Evolutionary conservation across 2,797 vertebrate genomes (phyloP).

Genomic region (Enoplosus armatus): DNA sequence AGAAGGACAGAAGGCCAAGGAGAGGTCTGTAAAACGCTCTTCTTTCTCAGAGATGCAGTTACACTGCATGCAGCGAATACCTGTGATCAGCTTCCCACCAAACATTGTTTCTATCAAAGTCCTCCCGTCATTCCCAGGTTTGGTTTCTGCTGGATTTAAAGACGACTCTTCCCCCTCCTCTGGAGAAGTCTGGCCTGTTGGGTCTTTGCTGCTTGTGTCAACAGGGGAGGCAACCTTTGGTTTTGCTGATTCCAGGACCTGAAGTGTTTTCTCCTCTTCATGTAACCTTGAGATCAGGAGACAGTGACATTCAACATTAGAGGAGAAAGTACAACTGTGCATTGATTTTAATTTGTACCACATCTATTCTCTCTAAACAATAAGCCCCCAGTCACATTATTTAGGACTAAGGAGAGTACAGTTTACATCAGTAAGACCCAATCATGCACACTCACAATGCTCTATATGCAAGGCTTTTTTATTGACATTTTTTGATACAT

Average conservation of each 20-base stretch:
- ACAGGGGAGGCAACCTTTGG: constrained; percentile 55
- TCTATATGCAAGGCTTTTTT: neutral
- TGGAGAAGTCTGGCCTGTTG: constrained; percentile 53
- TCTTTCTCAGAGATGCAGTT: constrained; percentile 94
- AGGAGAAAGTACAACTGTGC: neutral
- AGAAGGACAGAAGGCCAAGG: constrained; percentile 95
- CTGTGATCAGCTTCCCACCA: constrained; percentile 93
- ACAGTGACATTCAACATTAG: constrained; percentile 21
- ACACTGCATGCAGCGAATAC: constrained; percentile 94
- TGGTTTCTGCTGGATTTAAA: constrained; percentile 42
- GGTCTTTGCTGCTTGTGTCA: constrained; percentile 48
- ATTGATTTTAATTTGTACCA: neutral
- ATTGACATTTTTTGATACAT: neutral
- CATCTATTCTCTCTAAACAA: neutral
- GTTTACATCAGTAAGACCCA: neutral
- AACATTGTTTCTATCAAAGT: constrained; percentile 97
- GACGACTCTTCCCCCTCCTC: constrained; percentile 62
- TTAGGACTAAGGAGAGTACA: neutral
- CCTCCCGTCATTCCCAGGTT: constrained; percentile 75
- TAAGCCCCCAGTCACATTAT: neutral
- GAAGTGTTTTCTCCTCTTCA: constrained; percentile 95
- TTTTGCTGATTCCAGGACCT: constrained; percentile 81
- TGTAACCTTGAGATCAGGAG: constrained; percentile 88
- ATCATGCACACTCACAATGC: neutral
- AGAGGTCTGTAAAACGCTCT: constrained; percentile 97